Base-by-base conservation (phyloP, 2,888 invertebrate genomes). In the Caenorhabditis afra region DNA sequence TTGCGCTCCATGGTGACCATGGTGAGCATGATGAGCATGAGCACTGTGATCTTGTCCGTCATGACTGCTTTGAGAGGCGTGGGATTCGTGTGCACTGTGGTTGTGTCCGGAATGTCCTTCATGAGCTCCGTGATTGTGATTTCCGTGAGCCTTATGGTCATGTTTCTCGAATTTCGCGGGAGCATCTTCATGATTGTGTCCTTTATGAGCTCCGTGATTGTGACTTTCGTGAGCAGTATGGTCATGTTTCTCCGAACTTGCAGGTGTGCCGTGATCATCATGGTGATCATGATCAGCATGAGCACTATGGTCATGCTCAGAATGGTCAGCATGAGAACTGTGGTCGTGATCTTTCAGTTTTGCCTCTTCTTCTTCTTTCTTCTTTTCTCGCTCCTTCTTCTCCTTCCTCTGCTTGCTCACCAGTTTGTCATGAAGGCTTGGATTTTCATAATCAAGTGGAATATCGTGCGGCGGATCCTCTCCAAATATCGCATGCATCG, bases 381-480 rank as follows among this genome's bases (percentile, higher is more conserved):
- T 4, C 23, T 23, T 12, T 50, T 29, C 29, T 29, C 29, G 3
- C 29, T 29, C 18, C 47, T 18, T n/a, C 37, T 16, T 37, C 11
- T 14, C 49, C 0, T 20, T 52, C 37, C 52, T 45, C 0, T 29
- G 22, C 35, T 44, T 62, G 4, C 53, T 45, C 3, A 70, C 12
- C 12, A 70, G 20, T 16, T 50, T 23, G 14, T 70, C 70, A 16
- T 37, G 47, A 23, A 61, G 62, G 23, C 45, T 22, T 1, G 16
- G 22, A 0, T 70, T 37, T 10, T 53, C n/a, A 1, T 53, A 37
- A 14, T 53, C 12, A 16, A 55, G 7, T 1, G 53, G 61, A 37
- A 70, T 39, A 39, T 70, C 61, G 11, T 61, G 53, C 11, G 70
- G 70, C 12, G 55, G 53, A 10, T 70, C 23, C 18, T 61, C 70